Evolutionary conservation across 2,113 vertebrate species (phyloP), one percentile per base, ranked within the genome.

Genomic region (Pungitius pungitius): DNA sequence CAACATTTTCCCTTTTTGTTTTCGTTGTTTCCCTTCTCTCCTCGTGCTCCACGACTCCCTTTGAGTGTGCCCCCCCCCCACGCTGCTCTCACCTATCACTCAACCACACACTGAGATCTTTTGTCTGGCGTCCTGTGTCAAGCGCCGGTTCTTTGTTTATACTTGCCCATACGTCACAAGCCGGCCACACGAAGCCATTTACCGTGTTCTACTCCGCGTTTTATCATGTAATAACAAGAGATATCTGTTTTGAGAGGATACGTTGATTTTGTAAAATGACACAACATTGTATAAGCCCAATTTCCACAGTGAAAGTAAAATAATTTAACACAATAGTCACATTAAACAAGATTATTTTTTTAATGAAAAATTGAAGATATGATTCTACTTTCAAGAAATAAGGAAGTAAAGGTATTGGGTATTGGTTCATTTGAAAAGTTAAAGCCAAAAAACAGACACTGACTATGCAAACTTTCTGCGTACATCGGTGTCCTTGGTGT

Each of bases 401-500:
- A 10, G 10, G 11, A 12, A 51, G 49, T 52, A 52, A 52, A 52
- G 45, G 30, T 26, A 27, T 26, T 13, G 9, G 45, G 30, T 26
- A 27, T 26, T 13, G 9, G 15, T 20, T 49, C 1, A 58, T 35
- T 58, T 47, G 5, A 59, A 61, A 30, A 27, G 33, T 3, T 33
- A 1, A n/a, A 3, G 35, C 37, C n/a, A n/a, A 37, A 4, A 24
- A 8, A n/a, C 47, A 49, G 20, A 51, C 3, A 51, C 47, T 62
- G 63, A 72, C 27, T 68, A 1, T 77, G 77, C 70, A 76, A 78
- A 87, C 33, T 73, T 69, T 88, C 73, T 84, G 82, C 76, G 79
- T n/a, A n/a, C 77, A 90, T 84, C 42, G 18, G 24, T 43, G n/a
- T 89, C 83, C 78, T 42, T 35, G 4, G 33, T 35, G 33, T 35